Evolutionary conservation across 2,113 vertebrate genomes (phyloP).

Genomic region (Thalassoma bifasciatum): DNA sequence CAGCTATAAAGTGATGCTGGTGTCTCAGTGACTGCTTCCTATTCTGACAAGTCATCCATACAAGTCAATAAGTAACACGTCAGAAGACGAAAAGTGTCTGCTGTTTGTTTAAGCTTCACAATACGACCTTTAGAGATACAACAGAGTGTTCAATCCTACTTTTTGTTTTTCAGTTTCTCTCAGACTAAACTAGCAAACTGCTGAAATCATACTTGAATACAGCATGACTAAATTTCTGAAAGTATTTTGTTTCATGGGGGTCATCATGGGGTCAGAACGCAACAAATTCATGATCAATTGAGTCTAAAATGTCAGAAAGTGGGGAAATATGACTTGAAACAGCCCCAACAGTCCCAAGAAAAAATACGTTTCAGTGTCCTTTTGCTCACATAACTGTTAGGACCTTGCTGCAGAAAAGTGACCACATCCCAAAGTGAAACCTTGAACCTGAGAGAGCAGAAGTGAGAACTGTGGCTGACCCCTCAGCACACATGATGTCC

Average conservation of each 20-base stretch:
- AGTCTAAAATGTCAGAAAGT: background rate
- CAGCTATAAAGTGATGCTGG: slow-evolving; percentile 48
- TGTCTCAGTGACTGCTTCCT: slow-evolving; percentile 27
- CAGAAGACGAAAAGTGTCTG: slow-evolving; percentile 60
- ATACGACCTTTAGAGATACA: slow-evolving; percentile 46
- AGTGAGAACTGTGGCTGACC: slow-evolving; percentile 54
- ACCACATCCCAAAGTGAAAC: slow-evolving; percentile 12
- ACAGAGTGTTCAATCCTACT: slow-evolving; percentile 15
- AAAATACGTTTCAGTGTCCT: background rate
- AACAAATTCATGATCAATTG: background rate
- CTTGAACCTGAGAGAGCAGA: slow-evolving; percentile 51
- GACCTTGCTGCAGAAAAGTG: background rate
- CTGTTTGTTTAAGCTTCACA: slow-evolving; percentile 49
- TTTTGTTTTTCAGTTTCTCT: background rate
- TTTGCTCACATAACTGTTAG: background rate
- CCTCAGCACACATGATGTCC: slow-evolving; percentile 57
- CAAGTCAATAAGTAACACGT: slow-evolving; percentile 75
- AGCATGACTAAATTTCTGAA: too few relatives aligned
- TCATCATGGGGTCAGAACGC: too few relatives aligned
- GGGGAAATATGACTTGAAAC: background rate
- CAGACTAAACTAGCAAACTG: slow-evolving; percentile 27
- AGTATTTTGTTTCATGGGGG: too few relatives aligned
- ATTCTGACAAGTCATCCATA: slow-evolving; percentile 55
- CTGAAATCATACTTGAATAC: too few relatives aligned
- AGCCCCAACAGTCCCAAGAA: background rate